Base-by-base conservation (phyloP, 2,797 vertebrate species). In the Austrolebias charrua region DNA sequence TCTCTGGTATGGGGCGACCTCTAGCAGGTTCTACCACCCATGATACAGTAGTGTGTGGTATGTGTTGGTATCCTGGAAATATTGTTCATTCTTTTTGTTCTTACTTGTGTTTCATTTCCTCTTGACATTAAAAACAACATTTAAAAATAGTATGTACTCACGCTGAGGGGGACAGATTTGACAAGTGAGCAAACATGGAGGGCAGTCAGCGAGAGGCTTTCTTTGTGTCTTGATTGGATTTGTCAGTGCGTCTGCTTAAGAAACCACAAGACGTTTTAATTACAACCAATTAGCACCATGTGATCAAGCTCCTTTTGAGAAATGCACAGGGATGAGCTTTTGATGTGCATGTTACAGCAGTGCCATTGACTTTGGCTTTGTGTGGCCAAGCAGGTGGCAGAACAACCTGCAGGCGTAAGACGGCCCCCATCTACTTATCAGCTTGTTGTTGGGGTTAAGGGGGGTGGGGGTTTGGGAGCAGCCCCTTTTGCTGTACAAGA, bases 211-310 rank as follows among this genome's bases (percentile, higher is more conserved):
- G 55, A 73, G 55, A 60, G 59, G 33, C 38, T 65, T 8, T 56
- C 14, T 60, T 73, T 58, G 55, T 38, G 33, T 60, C 59, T 44
- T 57, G 59, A 75, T 63, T 66, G 68, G 72, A 73, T 75, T 46
- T 69, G 24, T 75, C 69, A 60, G 55, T 28, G 63, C 70, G 75
- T 86, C 78, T 80, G 61, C 80, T 81, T 64, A 69, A 75, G 68
- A 76, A 75, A 71, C 8, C 57, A 71, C n/a, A 75, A 82, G 56
- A 74, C 75, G 60, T 77, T 71, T 79, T 86, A 85, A 86, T 83
- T 81, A 74, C 62, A 81, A 55, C 70, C 75, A 85, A 83, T 89
- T 81, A 86, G 84, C 84, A 81, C 66, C 63, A 63, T 79, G 82
- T 73, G 86, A 88, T 86, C n/a, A 79, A 74, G 72, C 83, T 75